phyloP scores from a whole-genome alignment of 2,797 vertebrate genomes.

The Numenius phaeopus region DNA sequence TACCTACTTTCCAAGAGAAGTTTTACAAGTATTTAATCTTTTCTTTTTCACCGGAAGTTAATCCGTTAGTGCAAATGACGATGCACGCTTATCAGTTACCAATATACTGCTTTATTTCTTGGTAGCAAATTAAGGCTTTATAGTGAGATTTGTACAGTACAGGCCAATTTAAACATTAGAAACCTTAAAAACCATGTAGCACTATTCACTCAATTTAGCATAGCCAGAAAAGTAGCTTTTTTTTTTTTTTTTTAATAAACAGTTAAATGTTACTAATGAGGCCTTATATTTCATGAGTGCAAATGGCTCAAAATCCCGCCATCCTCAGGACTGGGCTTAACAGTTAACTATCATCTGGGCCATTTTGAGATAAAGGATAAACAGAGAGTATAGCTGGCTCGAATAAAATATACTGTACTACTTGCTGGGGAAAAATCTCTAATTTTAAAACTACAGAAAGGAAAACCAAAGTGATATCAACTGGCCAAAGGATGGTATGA shows the following conservation, averaged over 20 bases:
- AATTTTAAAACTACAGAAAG: conserved; percentile 38
- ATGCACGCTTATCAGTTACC: conserved; percentile 57
- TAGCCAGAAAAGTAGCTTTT: conserved; percentile 72
- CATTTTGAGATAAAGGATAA: conserved; percentile 29
- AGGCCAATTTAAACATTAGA: conserved; percentile 80
- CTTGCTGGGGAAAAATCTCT: background rate
- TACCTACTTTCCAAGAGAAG: background rate
- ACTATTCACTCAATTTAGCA: conserved; percentile 75
- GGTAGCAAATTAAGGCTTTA: conserved; percentile 86
- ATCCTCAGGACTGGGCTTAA: conserved; percentile 37
- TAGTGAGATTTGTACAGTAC: conserved; percentile 81
- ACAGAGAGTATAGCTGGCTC: background rate
- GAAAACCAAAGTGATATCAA: background rate
- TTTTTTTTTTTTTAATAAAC: conserved; percentile 60
- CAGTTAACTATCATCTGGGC: background rate
- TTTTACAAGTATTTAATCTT: background rate
- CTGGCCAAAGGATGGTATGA: background rate
- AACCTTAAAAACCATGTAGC: conserved; percentile 65
- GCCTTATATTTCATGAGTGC: conserved; percentile 60
- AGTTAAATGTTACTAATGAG: conserved; percentile 68
- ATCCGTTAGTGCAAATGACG: background rate
- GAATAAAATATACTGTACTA: background rate
- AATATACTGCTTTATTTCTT: conserved; percentile 86
- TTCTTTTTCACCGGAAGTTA: background rate
- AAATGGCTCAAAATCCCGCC: conserved; percentile 67